Evolutionary conservation across 1,140 invertebrate genomes (phyloP).

Genomic region (Trypoxylus dichotomus): DNA sequence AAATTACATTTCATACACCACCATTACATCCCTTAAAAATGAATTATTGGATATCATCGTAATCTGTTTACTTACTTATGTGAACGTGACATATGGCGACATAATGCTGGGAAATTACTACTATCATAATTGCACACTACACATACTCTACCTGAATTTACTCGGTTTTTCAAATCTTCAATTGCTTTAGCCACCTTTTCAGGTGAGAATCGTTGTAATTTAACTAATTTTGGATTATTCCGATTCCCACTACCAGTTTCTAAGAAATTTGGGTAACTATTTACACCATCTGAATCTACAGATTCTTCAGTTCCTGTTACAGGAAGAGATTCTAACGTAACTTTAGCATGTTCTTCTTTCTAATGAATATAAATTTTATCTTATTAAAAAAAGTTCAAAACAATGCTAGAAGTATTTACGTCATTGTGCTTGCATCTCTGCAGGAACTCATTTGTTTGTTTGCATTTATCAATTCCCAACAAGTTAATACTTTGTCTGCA

Average conservation of each 20-base stretch:
- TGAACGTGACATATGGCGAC: slow-evolving; percentile 31
- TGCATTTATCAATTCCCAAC: slow-evolving; percentile 23
- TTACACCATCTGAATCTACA: neutral
- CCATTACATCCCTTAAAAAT: slow-evolving; percentile 33
- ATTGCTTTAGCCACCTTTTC: slow-evolving; percentile 32
- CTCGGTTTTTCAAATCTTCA: slow-evolving; percentile 12
- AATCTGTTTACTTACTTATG: slow-evolving; percentile 32
- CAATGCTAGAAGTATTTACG: neutral
- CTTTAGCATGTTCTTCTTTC: neutral
- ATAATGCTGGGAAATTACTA: slow-evolving; percentile 26
- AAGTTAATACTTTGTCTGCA: neutral
- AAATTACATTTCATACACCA: slow-evolving; percentile 38
- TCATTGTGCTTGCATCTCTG: neutral
- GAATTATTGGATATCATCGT: neutral
- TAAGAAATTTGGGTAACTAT: neutral
- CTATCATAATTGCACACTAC: slow-evolving; percentile 30
- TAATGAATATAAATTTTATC: neutral
- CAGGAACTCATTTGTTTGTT: neutral
- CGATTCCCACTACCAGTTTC: neutral
- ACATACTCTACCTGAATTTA: slow-evolving; percentile 26
- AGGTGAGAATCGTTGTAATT: slow-evolving; percentile 31
- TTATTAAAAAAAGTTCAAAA: neutral
- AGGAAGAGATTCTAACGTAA: neutral
- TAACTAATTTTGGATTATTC: too few relatives aligned
- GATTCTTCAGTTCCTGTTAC: neutral